Evolutionary conservation across 2,888 invertebrate species (phyloP).

Genomic region (Hydrotaea cyrtoneurina): DNA sequence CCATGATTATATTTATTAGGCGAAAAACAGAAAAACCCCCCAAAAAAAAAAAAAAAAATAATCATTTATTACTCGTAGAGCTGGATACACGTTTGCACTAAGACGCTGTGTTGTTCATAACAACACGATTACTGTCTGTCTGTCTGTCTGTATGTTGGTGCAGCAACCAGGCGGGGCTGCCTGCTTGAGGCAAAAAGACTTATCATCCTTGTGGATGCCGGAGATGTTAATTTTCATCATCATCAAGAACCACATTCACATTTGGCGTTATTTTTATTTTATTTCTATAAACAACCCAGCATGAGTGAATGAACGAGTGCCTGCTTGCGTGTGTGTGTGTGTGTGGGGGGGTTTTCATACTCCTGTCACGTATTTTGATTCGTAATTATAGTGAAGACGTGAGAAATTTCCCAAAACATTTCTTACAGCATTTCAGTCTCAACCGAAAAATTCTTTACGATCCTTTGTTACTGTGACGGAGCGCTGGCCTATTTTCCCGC

Average conservation of each 20-base stretch:
- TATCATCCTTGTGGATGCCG: conserved; percentile 3
- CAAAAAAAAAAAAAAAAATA: no score
- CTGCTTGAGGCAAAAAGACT: not conserved
- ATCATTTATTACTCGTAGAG: conserved; percentile 6
- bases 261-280: conserved; percentile 53
- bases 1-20: conserved; percentile 35
- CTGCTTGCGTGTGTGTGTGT: not conserved
- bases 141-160: no score
- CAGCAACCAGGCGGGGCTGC: not conserved
- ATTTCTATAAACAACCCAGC: conserved; percentile 22
- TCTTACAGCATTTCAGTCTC: conserved; percentile 55
- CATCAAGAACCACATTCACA: conserved; percentile 38
- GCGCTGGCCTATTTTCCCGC: conserved; percentile 41
- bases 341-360: conserved; percentile 50
- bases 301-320: not conserved
- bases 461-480: not conserved
- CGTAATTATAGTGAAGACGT: conserved; percentile 67
- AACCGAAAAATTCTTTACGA: not conserved
- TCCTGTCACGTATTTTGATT: conserved; percentile 66
- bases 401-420: conserved; percentile 59
- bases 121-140: not conserved
- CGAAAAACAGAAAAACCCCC: not conserved
- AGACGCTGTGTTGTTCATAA: not conserved
- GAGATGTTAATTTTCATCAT: conserved; percentile 63
- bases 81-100: not conserved